Evolutionary conservation across 2,888 invertebrate species (phyloP).

Genomic region (Aspidiotus destructor): DNA sequence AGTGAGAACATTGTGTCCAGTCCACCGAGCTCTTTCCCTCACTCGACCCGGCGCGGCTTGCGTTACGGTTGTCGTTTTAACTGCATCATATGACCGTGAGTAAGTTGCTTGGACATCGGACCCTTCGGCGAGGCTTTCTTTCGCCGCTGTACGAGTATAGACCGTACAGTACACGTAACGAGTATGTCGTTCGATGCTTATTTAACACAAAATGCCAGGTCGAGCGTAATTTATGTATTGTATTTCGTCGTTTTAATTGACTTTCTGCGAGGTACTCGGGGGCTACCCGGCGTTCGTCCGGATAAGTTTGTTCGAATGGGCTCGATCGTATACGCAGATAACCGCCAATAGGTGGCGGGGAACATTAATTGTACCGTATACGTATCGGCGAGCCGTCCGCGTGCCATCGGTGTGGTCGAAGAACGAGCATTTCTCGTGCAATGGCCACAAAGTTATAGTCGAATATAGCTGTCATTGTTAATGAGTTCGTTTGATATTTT

Average conservation of each 20-base stretch:
- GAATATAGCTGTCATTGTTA: too few relatives aligned
- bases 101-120: constrained; percentile 16
- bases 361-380: too few relatives aligned
- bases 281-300: too few relatives aligned
- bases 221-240: constrained; percentile 30
- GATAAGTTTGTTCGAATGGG: too few relatives aligned
- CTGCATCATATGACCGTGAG: constrained; percentile 17
- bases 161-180: neutral
- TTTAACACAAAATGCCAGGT: constrained; percentile 27
- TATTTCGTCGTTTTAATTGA: constrained; percentile 27
- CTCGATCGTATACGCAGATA: too few relatives aligned
- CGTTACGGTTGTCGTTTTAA: constrained; percentile 5
- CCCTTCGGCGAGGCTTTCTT: constrained; percentile 21
- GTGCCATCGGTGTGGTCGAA: too few relatives aligned
- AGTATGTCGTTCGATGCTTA: constrained; percentile 29
- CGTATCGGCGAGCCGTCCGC: too few relatives aligned
- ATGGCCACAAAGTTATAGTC: too few relatives aligned
- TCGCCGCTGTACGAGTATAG: neutral
- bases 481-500: too few relatives aligned
- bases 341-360: too few relatives aligned
- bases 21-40: neutral
- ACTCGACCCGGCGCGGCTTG: neutral
- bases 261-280: constrained; percentile 1
- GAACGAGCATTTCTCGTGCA: too few relatives aligned
- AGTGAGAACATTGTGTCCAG: constrained; percentile 27